Conservation (phyloP, 2,888 invertebrate species). For the Trichogramma evanescens region DNA sequence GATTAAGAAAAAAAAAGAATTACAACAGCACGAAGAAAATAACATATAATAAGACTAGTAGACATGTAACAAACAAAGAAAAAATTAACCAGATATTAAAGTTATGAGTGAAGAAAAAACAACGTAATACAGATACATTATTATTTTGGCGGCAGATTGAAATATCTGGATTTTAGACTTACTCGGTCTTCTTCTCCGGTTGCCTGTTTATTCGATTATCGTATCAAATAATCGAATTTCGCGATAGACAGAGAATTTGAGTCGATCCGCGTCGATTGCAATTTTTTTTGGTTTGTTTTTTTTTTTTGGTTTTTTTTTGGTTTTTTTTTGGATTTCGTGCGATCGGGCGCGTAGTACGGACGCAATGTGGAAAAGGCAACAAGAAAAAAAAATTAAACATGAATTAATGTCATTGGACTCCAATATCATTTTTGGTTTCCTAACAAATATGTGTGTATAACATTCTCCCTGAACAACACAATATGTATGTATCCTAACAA, state of each 20-base stretch:
- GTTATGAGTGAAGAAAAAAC: conserved; percentile 21
- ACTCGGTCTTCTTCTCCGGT: conserved; percentile 64
- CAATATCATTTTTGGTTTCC: too few relatives aligned
- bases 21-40: conserved; percentile 12
- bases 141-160: not conserved
- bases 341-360: conserved; percentile 25
- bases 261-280: conserved; percentile 35
- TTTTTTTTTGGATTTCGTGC: conserved; percentile 7
- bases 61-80: not conserved
- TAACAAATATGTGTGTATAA: too few relatives aligned
- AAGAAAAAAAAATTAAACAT: conserved; percentile 42
- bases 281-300: conserved; percentile 37
- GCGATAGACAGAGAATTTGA: conserved; percentile 28
- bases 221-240: too few relatives aligned
- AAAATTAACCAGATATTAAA: conserved; percentile 16
- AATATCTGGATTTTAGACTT: conserved; percentile 45
- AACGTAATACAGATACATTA: not conserved
- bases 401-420: conserved; percentile 40
- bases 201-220: conserved; percentile 51
- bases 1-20: conserved; percentile 1
- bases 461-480: too few relatives aligned
- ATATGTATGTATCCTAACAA: too few relatives aligned
- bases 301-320: conserved; percentile 25
- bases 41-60: conserved; percentile 16
- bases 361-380: conserved; percentile 33